Evolutionary conservation across 2,888 invertebrate genomes (phyloP), one percentile per base, ranked within the genome.

Genomic region (Caenorhabditis angaria): DNA sequence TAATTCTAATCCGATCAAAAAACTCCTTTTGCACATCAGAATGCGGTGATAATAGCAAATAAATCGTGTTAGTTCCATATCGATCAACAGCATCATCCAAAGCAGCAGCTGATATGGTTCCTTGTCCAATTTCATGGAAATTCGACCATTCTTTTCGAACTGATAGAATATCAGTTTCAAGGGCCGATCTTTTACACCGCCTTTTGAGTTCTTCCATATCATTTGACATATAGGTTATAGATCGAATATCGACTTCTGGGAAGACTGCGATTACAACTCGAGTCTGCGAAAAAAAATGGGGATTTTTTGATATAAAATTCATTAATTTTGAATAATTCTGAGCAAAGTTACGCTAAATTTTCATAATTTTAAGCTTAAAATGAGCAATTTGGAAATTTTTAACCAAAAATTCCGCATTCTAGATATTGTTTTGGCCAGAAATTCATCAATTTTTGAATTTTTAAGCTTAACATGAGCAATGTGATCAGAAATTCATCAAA

Each of bases 1-100:
- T 97, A 94, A 97, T 95, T 70, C 96, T 92, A 14, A 95, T 93
- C 85, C 96, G 90, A 87, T 97, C 97, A 55, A 97, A 91, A 89
- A 94, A 95, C 87, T 95, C 95, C 56, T 92, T 89, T 82, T 91
- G 92, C 80, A 93, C 90, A 82, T 92, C 92, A 85, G 92, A 91
- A 67, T 83, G 76, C 1, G 87, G 86, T 0, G 84, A 81, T 0
- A 85, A 61, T 14, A 86, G 66, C 8, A 85, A 68, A 65, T 83
- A 85, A 51, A 86, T 83, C 5, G 76, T 82, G 48, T 83, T 83
- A 8, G 83, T 80, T 20, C 86, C 86, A 68, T 81, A 86, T 54
- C 83, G 82, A 62, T 86, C 86, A 32, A 86, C 78, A 12, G 86
- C 83, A 47, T 83, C 86, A 65, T 86, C 85, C 53, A 85, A 53